Evolutionary conservation across 2,797 vertebrate genomes (phyloP), one percentile per base, ranked within the genome.

Genomic region (Peromyscus nudipes): DNA sequence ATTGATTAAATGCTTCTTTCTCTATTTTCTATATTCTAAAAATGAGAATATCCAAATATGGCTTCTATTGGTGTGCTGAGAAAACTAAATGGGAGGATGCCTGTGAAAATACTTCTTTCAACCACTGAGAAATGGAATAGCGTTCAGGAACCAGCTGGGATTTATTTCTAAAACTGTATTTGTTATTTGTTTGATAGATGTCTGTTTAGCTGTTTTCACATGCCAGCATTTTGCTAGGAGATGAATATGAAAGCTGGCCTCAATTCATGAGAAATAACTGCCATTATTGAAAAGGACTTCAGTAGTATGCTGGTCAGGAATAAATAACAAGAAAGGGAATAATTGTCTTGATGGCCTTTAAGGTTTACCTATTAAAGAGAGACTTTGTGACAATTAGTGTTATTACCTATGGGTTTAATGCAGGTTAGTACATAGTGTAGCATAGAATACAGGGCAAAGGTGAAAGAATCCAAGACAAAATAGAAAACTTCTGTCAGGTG

Each of bases 161-260:
- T 81, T 92, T 80, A 81, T 93, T 92, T 90, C 60, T 94, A 62
- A 84, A 92, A 69, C 89, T 95, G 13, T 62, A 89, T 81, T 73
- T 95, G 82, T 64, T 92, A 69, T 55, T 95, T 94, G 37, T 81
- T 77, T 91, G 43, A 67, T 79, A 91, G 77, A 43, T 88, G 49
- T 85, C 40, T 75, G 7, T 84, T 91, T 31, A 91, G 40, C 7
- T 80, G 31, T 93, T 85, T 85, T 52, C 91, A n/a, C 79, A 16
- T 88, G 37, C 27, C 71, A 95, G 25, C 23, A 62, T 14, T 91
- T n/a, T 93, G 46, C 21, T 79, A 79, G 80, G 52, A 62, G 27
- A 83, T 73, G 67, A 83, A 91, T 93, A 17, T 92, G 86, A 95
- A 88, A 79, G 40, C 2, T n/a, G 75, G 2, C 49, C 8, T 91